Evolutionary conservation across 2,888 invertebrate species (phyloP).

Genomic region (Trissoscelio sp.): DNA sequence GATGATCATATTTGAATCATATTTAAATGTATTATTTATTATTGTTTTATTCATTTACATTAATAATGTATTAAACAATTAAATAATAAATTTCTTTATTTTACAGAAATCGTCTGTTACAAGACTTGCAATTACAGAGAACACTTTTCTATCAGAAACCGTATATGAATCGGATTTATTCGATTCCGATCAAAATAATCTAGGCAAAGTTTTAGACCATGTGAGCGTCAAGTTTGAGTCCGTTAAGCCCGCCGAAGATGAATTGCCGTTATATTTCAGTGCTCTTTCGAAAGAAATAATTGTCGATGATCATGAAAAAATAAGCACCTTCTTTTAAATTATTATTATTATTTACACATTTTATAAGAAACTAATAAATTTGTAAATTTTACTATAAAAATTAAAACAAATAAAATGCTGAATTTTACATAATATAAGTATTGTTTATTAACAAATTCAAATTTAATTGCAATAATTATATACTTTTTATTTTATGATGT

Average conservation of each 20-base stretch:
- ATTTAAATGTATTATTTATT: no score
- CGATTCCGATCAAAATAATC: constrained; percentile 61
- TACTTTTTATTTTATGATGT: no score
- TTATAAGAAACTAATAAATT: constrained; percentile 4
- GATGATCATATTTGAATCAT: no score
- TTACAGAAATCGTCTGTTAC: constrained; percentile 72
- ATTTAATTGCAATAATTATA: no score
- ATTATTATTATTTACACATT: not conserved
- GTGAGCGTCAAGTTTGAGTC: constrained; percentile 70
- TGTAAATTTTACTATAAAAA: no score
- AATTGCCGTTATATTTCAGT: constrained; percentile 61
- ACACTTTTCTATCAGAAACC: constrained; percentile 71
- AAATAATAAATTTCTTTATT: not conserved
- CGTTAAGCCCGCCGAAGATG: constrained; percentile 68
- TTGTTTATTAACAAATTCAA: no score
- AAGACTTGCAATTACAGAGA: constrained; percentile 64
- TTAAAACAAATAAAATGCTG: no score
- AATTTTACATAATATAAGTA: no score
- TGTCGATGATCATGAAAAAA: constrained; percentile 61
- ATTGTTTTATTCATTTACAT: no score
- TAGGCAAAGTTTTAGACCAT: constrained; percentile 72
- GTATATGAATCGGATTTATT: constrained; percentile 72
- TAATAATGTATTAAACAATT: no score
- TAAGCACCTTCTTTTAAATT: constrained; percentile 46
- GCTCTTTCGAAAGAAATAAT: constrained; percentile 62